Evolutionary conservation across 1,140 invertebrate species (phyloP), one percentile per base, ranked within the genome.

Genomic region (Bombus impatiens): DNA sequence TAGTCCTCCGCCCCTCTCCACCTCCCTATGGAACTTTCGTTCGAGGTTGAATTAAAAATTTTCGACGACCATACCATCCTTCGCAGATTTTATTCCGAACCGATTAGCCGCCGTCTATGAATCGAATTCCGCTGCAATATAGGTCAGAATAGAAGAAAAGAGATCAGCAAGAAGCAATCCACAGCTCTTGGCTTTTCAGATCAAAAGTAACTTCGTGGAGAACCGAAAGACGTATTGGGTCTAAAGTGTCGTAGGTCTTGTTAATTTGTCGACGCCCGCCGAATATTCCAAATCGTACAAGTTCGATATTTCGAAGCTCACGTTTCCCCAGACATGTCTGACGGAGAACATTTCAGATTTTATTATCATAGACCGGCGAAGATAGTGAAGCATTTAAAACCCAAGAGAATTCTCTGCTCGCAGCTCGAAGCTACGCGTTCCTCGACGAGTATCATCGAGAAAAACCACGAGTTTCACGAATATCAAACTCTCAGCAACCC

Each of bases 1-100:
- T 9, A 65, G 18, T 53, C 57, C 1, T 25, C 10, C 59, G 3
- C 9, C 25, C 3, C 9, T 0, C 57, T 25, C 0, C 25, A 9
- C 22, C 25, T 1, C 37, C 28, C 37, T 28, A 80, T 80, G 83
- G 80, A 85, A 85, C 68, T 72, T 85, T 80, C 83, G 80, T 80
- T 53, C 83, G 18, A 28, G 13, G 68, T 71, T 74, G 83, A 85
- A 85, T 85, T 85, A 85, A 85, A 72, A 80, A 85, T 70, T 59
- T 84, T 25, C 28, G 62, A 68, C 67, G 53, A 57, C 25, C 5
- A n/a, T 12, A 5, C n/a, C 57, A 8, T 2, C 28, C 42, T 78
- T n/a, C 47, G 28, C 47, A 8, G 68, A 79, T 84, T 71, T 57
- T 37, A 59, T 70, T 47, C 47, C 53, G 22, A 28, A 6, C 22